Base-by-base conservation (phyloP, 2,113 vertebrate genomes). In the Herpetotheres cachinnans region DNA sequence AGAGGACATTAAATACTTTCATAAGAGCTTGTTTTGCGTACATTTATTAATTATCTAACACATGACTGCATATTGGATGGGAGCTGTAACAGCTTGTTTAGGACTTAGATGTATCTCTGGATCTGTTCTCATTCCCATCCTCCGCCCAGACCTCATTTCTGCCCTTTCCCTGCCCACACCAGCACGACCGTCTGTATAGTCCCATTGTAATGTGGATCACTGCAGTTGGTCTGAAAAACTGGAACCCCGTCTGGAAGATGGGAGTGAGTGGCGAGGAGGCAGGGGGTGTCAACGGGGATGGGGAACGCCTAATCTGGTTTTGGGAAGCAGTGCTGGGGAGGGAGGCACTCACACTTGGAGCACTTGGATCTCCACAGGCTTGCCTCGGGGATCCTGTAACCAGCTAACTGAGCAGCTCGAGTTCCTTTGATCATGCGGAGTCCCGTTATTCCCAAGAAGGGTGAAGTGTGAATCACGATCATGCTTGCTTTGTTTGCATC, bases 251-350 rank as follows among this genome's bases (percentile, higher is more conserved):
- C 32, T 55, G 77, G 58, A n/a, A 16, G n/a, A 2, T 18, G 21
- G 46, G 50, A 52, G 9, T 2, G 44, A 50, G 49, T 0, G 7
- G 6, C 1, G 3, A 59, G 47, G 54, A 62, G 27, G 3, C 22
- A 12, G 47, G n/a, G 63, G 15, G 4, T 10, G 59, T n/a, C 44
- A 73, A 2, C 0, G 0, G n/a, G 29, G 24, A 27, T 21, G 16
- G 50, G 46, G 56, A 46, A 11, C 16, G 46, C 34, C 54, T 59
- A 0, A 44, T 55, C n/a, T 29, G 63, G 73, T 34, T 9, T 25
- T 50, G 78, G 46, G 18, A 56, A 38, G 59, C 40, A 3, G 36
- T 9, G 46, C 49, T 67, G 63, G 46, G 27, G 7, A 70, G 34
- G n/a, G 72, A 63, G 6, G 13, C 18, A 16, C 34, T 29, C 11